A percentile compares a stretch with the other conserved stretches of the same genome.
Evolutionary conservation across 2,113 vertebrate species (phyloP).

Genomic region (Progne subis): DNA sequence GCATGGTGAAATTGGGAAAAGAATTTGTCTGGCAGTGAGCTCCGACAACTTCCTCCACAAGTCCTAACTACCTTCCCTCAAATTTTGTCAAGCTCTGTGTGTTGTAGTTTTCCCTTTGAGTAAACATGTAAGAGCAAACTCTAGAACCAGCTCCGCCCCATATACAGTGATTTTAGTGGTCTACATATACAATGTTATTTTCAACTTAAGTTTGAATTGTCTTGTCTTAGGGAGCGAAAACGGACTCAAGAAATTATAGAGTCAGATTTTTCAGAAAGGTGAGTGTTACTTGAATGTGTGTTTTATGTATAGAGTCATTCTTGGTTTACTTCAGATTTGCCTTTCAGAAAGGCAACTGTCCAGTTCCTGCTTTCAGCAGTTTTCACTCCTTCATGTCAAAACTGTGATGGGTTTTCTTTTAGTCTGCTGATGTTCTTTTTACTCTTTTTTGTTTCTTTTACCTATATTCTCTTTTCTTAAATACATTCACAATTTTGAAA

Average conservation of each 20-base stretch:
- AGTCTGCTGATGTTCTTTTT: neutral
- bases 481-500: neutral
- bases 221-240: constrained; percentile 82
- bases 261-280: constrained; percentile 86
- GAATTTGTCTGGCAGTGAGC: neutral
- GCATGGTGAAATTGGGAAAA: neutral
- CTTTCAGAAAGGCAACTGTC: neutral
- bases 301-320: neutral
- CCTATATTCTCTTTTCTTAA: neutral
- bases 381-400: neutral
- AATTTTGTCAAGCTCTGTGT: neutral
- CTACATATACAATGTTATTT: neutral
- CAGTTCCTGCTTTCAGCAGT: neutral
- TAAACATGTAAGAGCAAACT: neutral
- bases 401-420: neutral
- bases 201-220: constrained; percentile 38
- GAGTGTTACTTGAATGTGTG: constrained; percentile 36
- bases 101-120: neutral
- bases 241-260: constrained; percentile 84
- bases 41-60: neutral
- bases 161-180: neutral
- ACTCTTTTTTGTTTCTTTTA: neutral
- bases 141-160: neutral
- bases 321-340: neutral
- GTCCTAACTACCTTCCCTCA: neutral